A percentile compares a stretch with the other conserved stretches of the same genome.
Evolutionary conservation across 2,797 vertebrate genomes (phyloP).

Genomic region (Meriones psammophilus): DNA sequence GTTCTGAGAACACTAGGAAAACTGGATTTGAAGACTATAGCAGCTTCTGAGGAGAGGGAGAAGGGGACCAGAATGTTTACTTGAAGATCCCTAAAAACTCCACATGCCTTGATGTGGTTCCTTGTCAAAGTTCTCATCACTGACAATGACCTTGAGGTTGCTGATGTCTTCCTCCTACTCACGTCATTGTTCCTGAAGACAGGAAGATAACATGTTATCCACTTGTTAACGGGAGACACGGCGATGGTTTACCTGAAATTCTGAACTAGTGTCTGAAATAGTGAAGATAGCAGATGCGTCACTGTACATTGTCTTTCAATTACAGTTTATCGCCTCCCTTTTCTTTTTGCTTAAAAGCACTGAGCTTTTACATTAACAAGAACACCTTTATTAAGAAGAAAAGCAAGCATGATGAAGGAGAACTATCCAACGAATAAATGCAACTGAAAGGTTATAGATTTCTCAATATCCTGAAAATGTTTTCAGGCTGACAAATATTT

Average conservation of each 20-base stretch:
- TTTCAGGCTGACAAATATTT: constrained; percentile 29
- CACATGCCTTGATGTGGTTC: neutral
- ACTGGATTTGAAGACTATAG: neutral
- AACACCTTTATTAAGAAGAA: neutral
- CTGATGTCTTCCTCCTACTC: neutral
- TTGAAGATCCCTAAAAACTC: neutral
- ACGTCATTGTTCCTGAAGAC: neutral
- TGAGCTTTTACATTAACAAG: constrained; percentile 17
- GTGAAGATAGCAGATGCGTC: neutral
- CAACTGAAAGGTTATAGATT: neutral
- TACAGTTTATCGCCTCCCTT: neutral
- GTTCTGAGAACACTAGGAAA: neutral
- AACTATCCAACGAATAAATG: neutral
- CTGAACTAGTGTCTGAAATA: neutral
- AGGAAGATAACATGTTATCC: neutral
- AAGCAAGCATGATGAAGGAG: neutral
- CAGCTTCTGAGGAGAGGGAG: neutral
- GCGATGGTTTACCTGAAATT: neutral
- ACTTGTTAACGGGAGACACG: neutral
- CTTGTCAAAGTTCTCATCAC: neutral
- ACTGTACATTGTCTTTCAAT: neutral
- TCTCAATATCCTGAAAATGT: neutral
- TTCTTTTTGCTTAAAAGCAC: constrained; percentile 17
- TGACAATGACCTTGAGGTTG: neutral
- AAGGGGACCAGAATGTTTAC: neutral